Evolutionary conservation across 1,140 invertebrate genomes (phyloP), one percentile per base, ranked within the genome.

Genomic region (Druon quercuslanigerum): DNA sequence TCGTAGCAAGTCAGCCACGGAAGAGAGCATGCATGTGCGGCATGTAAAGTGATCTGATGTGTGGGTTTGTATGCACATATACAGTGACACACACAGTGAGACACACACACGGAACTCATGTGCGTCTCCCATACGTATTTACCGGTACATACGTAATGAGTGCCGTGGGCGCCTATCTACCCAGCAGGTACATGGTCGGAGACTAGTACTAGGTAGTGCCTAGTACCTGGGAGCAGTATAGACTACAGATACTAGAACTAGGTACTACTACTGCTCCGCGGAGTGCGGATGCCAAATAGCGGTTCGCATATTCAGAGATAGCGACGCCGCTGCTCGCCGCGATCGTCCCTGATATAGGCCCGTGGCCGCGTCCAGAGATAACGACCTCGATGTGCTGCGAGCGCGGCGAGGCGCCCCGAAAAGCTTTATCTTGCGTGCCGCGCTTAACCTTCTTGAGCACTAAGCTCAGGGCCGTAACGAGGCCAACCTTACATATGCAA

Each of bases 271-370:
- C 73, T 25, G n/a, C 72, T 75, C 78, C 81, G 73, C 16, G 75
- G 80, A 82, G 79, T 78, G 83, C 82, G 87, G 86, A 90, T 85
- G 85, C 87, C 87, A 87, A 91, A 91, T 91, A 91, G 90, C 87
- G 89, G 86, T 88, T 87, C 88, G 87, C 89, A 89, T 91, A 90
- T 90, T 90, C 89, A 83, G 87, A 89, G 89, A 89, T 89, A 89
- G 85, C 79, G 80, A 82, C 75, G 84, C 82, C 86, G 85, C 85
- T 83, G 84, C 82, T 87, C 86, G 82, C 57, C 13, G 82, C 87
- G 87, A 88, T 88, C 85, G 87, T 84, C 85, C 86, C 88, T 90
- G 88, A 88, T 88, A 88, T 88, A 88, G 89, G 87, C 87, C 85
- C 84, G 83, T 80, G 86, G 82, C 83, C 87, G 84, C 85, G 86